phyloP scores from a whole-genome alignment of 1,140 invertebrate species.

The Atta texana region DNA sequence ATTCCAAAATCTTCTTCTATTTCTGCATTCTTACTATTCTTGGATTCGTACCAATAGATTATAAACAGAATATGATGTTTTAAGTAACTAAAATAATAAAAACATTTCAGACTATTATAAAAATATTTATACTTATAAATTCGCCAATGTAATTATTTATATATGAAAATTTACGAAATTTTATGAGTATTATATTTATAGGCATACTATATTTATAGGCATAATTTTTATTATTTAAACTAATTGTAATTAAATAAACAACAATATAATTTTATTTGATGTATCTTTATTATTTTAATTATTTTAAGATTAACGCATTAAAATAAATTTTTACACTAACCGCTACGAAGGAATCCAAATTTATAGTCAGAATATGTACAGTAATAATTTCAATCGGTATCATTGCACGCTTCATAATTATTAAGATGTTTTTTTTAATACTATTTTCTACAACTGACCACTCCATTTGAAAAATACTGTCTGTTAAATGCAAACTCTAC shows the following conservation, averaged over 20 bases:
- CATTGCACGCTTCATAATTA: slow-evolving; percentile 51
- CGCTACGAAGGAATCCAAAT: slow-evolving; percentile 49
- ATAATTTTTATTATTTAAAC: neutral
- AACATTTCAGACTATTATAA: neutral
- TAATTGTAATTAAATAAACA: neutral
- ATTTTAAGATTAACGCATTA: neutral
- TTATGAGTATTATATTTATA: neutral
- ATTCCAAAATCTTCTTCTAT: too few species aligned
- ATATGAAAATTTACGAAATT: neutral
- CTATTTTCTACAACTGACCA: neutral
- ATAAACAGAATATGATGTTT: slow-evolving; percentile 64
- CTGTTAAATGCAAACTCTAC: too few species aligned
- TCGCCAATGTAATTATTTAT: neutral
- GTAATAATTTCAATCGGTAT: slow-evolving; percentile 43
- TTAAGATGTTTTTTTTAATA: slow-evolving; percentile 11
- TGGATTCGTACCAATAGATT: slow-evolving; percentile 49
- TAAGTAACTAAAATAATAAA: slow-evolving; percentile 60
- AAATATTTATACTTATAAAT: neutral
- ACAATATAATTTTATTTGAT: neutral
- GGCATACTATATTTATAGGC: too few species aligned
- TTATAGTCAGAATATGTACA: slow-evolving; percentile 13
- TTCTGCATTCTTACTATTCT: neutral
- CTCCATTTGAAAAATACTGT: too few species aligned
- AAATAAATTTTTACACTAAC: slow-evolving; percentile 39
- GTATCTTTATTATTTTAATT: neutral